Base-by-base conservation (phyloP, 2,797 vertebrate genomes). In the Eospalax fontanierii region DNA sequence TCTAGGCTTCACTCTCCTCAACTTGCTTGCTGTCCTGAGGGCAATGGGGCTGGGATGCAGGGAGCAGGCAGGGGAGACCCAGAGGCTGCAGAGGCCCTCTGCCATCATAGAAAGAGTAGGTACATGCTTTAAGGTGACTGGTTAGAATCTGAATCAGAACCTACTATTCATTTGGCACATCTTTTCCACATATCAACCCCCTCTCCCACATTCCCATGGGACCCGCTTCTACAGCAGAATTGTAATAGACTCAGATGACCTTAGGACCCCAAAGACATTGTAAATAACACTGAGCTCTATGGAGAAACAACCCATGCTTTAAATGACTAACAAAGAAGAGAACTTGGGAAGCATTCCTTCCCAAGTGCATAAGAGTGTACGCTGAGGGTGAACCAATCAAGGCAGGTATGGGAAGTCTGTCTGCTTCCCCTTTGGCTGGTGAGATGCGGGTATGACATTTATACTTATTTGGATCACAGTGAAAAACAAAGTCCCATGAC, bases 241-340 rank as follows among this genome's bases (percentile, higher is more conserved):
- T 10, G 57, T 18, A 5, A 16, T 2, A 50, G 16, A 65, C 59
- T 46, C 68, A 28, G 33, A 38, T 6, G 6, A 10, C 21, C 19
- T 43, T 28, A 4, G 35, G 2, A 26, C 46, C 78, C 74, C 84
- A 1, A 4, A 61, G 33, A 90, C n/a, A 43, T n/a, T 26, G 35
- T 30, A 83, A 73, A 28, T 63, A 38, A 50, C 59, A 83, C 8
- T 11, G 19, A 16, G 22, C 9, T 73, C 57, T 63, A 14, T 2
- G 76, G 35, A 59, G 75, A 82, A 54, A 38, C 26, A 65, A 65
- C 14, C 75, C 16, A 54, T 4, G 26, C 54, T 57, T 68, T 80
- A 80, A 87, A 57, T 33, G 33, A 96, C n/a, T 71, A 81, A 54
- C 43, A 66, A 75, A 50, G 71, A 83, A 65, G 19, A 94, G 43